A percentile compares a stretch with the other conserved stretches of the same genome.
These are phyloP conservation scores for Nineta flava DNA, from an alignment of 2,888 invertebrate species.

Conservation along the genomic window DNA sequence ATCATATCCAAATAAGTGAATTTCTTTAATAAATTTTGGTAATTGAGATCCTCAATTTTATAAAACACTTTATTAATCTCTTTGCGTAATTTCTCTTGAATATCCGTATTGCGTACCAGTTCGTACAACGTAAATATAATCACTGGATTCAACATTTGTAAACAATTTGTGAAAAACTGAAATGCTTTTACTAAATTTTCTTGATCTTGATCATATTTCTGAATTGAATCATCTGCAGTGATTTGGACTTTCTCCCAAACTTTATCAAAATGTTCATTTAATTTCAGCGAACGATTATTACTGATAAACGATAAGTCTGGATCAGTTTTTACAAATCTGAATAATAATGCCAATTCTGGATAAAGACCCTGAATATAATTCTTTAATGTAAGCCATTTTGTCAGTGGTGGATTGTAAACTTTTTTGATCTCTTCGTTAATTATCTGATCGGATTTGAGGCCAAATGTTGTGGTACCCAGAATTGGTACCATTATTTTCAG, in stretches of 20 bases:
- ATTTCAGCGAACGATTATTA: background rate
- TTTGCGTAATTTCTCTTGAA: conserved; percentile 14
- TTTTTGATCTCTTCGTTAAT: no score
- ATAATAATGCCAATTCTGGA: background rate
- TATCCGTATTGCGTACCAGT: conserved; percentile 15
- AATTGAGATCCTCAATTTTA: background rate
- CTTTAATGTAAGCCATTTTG: background rate
- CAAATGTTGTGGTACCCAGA: no score
- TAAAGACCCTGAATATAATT: background rate
- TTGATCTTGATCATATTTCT: background rate
- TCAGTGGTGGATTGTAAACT: no score
- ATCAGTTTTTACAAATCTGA: background rate
- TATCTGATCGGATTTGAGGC: no score
- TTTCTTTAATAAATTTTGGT: background rate
- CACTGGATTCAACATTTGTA: conserved; percentile 17
- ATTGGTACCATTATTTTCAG: no score
- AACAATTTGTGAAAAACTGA: conserved; percentile 13
- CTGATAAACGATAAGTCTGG: background rate
- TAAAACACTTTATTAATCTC: conserved; percentile 15
- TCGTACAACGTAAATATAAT: conserved; percentile 15
- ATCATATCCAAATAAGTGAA: background rate
- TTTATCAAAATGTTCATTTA: background rate
- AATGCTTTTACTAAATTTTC: background rate
- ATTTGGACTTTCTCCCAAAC: background rate
- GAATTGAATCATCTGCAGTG: background rate